Evolutionary conservation across 2,888 invertebrate genomes (phyloP).

Genomic region (Oscheius sp.): DNA sequence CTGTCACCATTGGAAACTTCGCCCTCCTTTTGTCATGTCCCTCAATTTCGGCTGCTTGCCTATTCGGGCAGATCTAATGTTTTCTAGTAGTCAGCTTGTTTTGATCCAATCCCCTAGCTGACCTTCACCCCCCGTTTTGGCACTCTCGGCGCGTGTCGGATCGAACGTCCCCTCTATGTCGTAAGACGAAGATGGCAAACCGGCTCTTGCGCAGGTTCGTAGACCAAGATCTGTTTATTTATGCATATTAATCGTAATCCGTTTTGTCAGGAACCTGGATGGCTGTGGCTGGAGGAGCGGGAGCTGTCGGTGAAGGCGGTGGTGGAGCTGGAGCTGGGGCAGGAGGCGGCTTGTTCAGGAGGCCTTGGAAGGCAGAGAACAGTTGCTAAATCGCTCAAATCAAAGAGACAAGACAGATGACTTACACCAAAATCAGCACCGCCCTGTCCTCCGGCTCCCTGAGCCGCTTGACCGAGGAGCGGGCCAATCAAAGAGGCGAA

Average conservation of each 20-base stretch:
- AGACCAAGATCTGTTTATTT: no score
- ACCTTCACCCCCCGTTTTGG: no score
- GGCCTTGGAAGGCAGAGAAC: not conserved
- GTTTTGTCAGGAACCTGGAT: not conserved
- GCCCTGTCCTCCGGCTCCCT: not conserved
- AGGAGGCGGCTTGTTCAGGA: not conserved
- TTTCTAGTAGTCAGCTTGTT: no score
- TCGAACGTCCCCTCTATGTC: no score
- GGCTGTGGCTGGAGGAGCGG: not conserved
- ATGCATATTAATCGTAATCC: not conserved
- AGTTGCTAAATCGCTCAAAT: not conserved
- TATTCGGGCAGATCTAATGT: no score
- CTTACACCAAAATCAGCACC: not conserved
- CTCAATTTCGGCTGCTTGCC: no score
- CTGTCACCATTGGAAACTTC: no score
- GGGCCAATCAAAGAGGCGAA: slow-evolving; percentile 3
- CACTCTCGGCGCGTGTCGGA: no score
- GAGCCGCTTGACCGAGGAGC: not conserved
- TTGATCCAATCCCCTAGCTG: no score
- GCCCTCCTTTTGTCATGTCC: no score
- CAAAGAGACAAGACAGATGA: not conserved
- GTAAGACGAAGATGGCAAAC: no score
- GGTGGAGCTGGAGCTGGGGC: not conserved
- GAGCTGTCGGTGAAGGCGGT: not conserved
- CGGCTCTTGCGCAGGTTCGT: no score